Percentiles rank a stretch among this genome's conserved stretches.
phyloP scores from a whole-genome alignment of 2,113 vertebrate species.

The Onychostoma macrolepis region DNA sequence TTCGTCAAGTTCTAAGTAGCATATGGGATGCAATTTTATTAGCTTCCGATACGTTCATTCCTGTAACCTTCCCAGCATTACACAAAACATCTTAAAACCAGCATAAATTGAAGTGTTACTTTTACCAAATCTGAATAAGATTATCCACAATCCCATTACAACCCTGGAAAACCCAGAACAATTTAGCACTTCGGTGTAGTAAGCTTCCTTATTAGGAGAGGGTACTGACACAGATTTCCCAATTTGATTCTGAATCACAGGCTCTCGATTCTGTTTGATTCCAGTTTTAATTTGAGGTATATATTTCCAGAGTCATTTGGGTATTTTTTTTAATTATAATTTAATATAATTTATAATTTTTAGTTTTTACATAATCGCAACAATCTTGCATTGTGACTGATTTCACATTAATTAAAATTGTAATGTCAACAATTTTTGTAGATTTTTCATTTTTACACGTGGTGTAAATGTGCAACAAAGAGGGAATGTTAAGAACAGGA shows the following conservation, averaged over 20 bases:
- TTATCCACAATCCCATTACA: not conserved
- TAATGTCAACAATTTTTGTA: not conserved
- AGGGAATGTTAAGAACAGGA: not conserved
- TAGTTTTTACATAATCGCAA: not conserved
- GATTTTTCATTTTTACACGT: not conserved
- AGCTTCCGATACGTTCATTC: not conserved
- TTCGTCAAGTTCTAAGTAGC: not conserved
- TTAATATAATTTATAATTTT: no score
- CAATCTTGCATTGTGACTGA: not conserved
- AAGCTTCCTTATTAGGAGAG: not conserved
- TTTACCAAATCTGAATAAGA: not conserved
- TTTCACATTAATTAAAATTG: not conserved
- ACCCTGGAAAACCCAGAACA: not conserved
- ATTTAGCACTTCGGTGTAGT: not conserved
- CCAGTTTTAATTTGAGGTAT: not conserved
- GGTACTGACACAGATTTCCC: not conserved
- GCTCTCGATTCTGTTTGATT: not conserved
- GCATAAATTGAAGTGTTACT: not conserved
- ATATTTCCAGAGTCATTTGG: not conserved
- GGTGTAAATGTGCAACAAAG: not conserved
- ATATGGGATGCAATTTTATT: not conserved
- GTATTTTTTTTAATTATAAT: not conserved
- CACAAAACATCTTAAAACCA: not conserved
- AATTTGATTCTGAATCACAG: not conserved
- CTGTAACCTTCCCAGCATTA: not conserved